Base-by-base conservation (phyloP, 2,113 vertebrate genomes). In the Otolemur garnettii region DNA sequence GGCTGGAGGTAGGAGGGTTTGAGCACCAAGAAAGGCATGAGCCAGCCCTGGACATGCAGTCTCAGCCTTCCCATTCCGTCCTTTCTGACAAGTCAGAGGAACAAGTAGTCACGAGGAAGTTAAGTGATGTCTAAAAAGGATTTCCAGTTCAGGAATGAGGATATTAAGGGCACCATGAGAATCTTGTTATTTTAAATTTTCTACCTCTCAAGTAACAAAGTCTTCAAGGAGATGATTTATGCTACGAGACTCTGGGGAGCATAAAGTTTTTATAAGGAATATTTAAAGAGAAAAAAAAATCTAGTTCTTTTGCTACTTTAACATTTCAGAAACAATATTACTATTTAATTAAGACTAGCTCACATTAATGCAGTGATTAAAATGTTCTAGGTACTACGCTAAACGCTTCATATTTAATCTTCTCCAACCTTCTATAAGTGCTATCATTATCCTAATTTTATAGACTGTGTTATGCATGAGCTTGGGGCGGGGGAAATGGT, bases 271-370 rank as follows among this genome's bases (percentile, higher is more conserved):
- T 79, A 81, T 42, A 79, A 90, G 68, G 24, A 60, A 13, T 13
- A 57, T 30, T 89, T 45, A 17, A 87, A 74, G 50, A 75, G 21
- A 69, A 30, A 28, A 86, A 69, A 71, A 95, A 84, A 88, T 68
- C 10, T 2, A 89, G 45, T 71, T 42, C 38, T 83, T 89, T 38
- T 91, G 28, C 66, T 94, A 69, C 50, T 79, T 90, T 62, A 94
- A 68, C 68, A 96, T 93, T 86, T 88, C 68, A 89, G 83, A 93
- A 95, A 72, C 38, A 95, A n/a, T 53, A 60, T 24, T 62, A 42
- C 2, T 83, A 91, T 30, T 30, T 35, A 68, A 68, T 8, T 53
- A 64, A 30, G 22, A 95, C 26, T 38, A 62, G 42, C 22, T 91
- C 42, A 78, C 7, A 78, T 26, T 87, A 60, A 85, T 6, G 21